A percentile compares a stretch with the other conserved stretches of the same genome.
Evolutionary conservation across 2,797 vertebrate genomes (phyloP).

Genomic region (Lophius americanus): DNA sequence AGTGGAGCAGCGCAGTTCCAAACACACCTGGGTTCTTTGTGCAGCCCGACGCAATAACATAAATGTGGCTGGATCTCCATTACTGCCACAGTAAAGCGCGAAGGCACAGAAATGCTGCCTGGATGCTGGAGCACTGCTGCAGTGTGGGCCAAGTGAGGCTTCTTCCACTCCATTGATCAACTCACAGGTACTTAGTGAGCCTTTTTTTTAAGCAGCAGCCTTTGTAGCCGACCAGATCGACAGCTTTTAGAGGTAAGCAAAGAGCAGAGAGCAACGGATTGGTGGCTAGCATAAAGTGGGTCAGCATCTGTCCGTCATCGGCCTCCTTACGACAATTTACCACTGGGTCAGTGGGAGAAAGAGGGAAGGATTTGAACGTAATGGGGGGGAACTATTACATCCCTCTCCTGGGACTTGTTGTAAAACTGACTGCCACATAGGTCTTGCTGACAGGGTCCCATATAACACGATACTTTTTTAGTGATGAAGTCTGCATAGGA

Average conservation of each 20-base stretch:
- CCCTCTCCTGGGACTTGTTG: conserved; percentile 39
- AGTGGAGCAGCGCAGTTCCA: conserved; percentile 36
- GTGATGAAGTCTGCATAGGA: conserved; percentile 1
- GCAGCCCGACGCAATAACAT: conserved; percentile 17
- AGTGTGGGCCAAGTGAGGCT: conserved; percentile 40
- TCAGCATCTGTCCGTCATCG: conserved; percentile 49
- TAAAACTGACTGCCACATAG: conserved; percentile 43
- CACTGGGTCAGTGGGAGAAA: conserved; percentile 20
- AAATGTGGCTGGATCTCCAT: conserved; percentile 13
- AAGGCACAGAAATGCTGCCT: conserved; percentile 8
- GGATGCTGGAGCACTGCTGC: conserved; percentile 38
- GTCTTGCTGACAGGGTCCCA: conserved; percentile 26
- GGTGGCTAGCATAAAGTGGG: conserved; percentile 47
- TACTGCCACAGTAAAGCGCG: neutral
- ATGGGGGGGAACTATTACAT: conserved; percentile 23
- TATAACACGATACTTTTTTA: conserved; percentile 14
- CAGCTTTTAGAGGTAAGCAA: conserved; percentile 54
- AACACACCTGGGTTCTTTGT: conserved; percentile 76
- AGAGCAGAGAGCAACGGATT: conserved; percentile 30
- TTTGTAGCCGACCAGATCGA: conserved; percentile 52
- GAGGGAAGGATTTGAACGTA: conserved; percentile 26
- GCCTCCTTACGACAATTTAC: conserved; percentile 46
- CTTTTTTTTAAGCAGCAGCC: conserved; percentile 30
- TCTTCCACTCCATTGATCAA: conserved; percentile 71
- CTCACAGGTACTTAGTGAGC: conserved; percentile 67